These are phyloP conservation scores for Triplophysa tibetana DNA, from an alignment of 2,113 vertebrate genomes.

Conservation along the genomic window DNA sequence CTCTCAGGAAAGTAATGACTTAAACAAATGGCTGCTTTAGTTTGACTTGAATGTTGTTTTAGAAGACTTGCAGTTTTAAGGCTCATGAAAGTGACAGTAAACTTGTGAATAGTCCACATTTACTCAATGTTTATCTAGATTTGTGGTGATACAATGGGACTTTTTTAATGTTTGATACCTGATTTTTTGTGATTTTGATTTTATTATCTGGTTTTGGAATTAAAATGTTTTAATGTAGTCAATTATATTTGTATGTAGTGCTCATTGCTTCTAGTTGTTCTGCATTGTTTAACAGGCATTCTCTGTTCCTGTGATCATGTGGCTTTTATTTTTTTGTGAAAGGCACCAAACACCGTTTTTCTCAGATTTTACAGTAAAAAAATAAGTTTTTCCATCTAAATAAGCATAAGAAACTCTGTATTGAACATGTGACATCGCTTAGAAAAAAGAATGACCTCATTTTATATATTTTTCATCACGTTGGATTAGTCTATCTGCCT, in stretches of 20 bases:
- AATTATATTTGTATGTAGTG: conserved; percentile 32
- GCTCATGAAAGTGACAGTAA: not conserved
- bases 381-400: not conserved
- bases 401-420: not conserved
- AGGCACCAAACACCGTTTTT: not conserved
- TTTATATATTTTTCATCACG: not conserved
- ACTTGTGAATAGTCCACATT: not conserved
- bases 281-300: conserved; percentile 21
- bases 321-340: not conserved
- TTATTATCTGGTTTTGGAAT: conserved; percentile 50
- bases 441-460: not conserved
- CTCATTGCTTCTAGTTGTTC: conserved; percentile 17
- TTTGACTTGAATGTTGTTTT: conserved; percentile 43
- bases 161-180: conserved; percentile 36
- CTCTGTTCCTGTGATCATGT: conserved; percentile 6
- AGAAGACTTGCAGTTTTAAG: not conserved
- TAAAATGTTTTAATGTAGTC: conserved; percentile 37
- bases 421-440: not conserved
- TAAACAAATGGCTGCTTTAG: conserved; percentile 57
- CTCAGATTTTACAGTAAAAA: not conserved
- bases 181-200: conserved; percentile 42
- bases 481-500: not conserved
- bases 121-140: conserved; percentile 25
- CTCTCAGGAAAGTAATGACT: conserved; percentile 71
- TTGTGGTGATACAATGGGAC: conserved; percentile 52